A percentile compares a stretch with the other conserved stretches of the same genome.
Evolutionary conservation across 2,113 vertebrate genomes (phyloP).

Genomic region (Sapajus apella): DNA sequence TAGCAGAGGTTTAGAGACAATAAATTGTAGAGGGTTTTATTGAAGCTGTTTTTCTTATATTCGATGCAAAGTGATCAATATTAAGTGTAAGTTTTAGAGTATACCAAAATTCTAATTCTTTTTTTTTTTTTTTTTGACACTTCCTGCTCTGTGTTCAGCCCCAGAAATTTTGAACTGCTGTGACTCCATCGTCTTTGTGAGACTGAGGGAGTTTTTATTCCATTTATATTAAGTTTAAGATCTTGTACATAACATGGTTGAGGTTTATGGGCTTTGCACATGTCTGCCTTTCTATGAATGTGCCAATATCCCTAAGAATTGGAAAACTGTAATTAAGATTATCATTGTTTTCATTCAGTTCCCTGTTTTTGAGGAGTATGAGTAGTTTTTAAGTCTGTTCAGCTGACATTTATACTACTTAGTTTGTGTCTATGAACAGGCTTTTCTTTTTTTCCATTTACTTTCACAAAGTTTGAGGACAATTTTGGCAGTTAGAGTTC

Average conservation of each 20-base stretch:
- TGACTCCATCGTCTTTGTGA: conserved; percentile 3
- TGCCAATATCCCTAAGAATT: conserved; percentile 27
- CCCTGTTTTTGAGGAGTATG: conserved; percentile 20
- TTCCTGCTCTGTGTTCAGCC: conserved; percentile 9
- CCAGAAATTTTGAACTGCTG: conserved; percentile 53
- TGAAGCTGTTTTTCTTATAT: conserved; percentile 64
- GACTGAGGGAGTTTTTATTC: neutral
- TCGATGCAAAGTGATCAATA: conserved; percentile 13
- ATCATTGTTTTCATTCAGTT: conserved; percentile 48
- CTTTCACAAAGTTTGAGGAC: conserved; percentile 37
- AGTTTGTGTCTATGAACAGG: conserved; percentile 12
- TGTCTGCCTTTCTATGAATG: conserved; percentile 21
- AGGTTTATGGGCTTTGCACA: conserved; percentile 23
- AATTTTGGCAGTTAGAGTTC: conserved; percentile 31
- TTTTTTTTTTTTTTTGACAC: neutral
- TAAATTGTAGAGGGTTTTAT: conserved; percentile 62
- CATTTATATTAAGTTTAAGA: conserved; percentile 41
- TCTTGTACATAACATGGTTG: neutral
- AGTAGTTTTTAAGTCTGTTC: conserved; percentile 35
- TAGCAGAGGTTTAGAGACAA: conserved; percentile 52
- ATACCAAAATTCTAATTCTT: neutral
- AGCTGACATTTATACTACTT: conserved; percentile 49
- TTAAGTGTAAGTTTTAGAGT: conserved; percentile 51
- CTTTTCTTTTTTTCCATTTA: conserved; percentile 45
- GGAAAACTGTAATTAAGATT: conserved; percentile 30